phyloP scores from a whole-genome alignment of 2,888 invertebrate species.

The Rhogogaster chlorosoma region DNA sequence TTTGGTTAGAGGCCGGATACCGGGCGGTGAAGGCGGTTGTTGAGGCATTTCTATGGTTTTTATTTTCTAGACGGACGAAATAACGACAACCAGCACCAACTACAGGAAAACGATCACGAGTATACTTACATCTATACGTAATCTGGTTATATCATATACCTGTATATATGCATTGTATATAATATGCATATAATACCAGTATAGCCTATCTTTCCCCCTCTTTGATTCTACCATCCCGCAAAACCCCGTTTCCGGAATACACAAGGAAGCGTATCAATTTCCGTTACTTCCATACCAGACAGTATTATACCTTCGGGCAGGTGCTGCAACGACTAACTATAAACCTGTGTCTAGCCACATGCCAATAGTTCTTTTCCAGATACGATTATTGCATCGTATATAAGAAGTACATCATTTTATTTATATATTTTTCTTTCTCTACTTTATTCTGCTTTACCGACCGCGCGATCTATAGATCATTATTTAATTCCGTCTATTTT shows the following conservation, averaged over 20 bases:
- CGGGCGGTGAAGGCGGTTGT: neutral
- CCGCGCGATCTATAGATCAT: conserved; percentile 3
- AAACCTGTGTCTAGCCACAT: neutral
- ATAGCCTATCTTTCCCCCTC: neutral
- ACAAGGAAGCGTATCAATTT: conserved; percentile 13
- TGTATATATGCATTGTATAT: neutral
- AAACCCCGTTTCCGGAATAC: conserved; percentile 26
- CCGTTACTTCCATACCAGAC: neutral
- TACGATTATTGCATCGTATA: neutral
- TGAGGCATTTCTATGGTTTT: conserved; percentile 51
- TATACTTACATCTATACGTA: neutral
- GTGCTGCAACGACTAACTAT: neutral
- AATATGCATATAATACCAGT: neutral
- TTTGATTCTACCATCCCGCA: neutral
- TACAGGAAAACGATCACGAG: neutral
- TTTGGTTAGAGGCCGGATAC: conserved; percentile 20
- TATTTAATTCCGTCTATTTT: neutral
- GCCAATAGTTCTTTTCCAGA: neutral
- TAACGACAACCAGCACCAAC: neutral
- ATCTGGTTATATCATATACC: neutral
- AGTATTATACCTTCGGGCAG: neutral
- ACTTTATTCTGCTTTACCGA: neutral
- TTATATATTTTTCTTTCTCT: neutral
- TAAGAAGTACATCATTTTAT: too few species aligned
- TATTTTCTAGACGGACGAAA: conserved; percentile 33